These are phyloP conservation scores for Chaenodraco wilsoni DNA, from an alignment of 2,797 vertebrate genomes.

Conservation along the genomic window DNA sequence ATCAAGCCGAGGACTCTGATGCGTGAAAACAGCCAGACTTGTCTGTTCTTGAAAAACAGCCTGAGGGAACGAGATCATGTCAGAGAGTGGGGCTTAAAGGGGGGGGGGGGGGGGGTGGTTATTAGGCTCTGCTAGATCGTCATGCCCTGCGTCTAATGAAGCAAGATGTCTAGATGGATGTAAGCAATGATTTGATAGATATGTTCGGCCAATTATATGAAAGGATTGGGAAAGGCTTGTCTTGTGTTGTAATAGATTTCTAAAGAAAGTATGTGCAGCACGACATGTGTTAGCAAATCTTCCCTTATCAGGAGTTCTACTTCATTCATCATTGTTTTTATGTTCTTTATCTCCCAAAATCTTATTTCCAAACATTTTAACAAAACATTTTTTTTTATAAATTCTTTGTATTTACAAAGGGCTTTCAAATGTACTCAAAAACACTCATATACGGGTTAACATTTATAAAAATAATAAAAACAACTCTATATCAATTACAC, in stretches of 20 bases:
- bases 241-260: conserved; percentile 22
- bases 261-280: neutral
- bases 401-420: neutral
- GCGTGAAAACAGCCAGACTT: conserved; percentile 52
- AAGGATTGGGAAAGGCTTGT: conserved; percentile 15
- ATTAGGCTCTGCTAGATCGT: conserved; percentile 37
- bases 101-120: neutral
- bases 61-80: conserved; percentile 42
- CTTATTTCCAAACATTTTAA: no score
- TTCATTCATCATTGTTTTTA: neutral
- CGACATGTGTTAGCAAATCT: conserved; percentile 29
- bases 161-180: conserved; percentile 29
- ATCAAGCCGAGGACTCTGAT: conserved; percentile 43
- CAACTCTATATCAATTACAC: no score
- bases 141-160: conserved; percentile 52
- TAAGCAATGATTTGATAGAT: conserved; percentile 33
- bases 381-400: neutral
- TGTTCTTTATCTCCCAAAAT: neutral
- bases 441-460: no score
- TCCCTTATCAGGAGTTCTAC: neutral
- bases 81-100: neutral
- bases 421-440: no score
- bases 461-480: no score
- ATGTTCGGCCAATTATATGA: conserved; percentile 16
- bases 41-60: conserved; percentile 71